Evolutionary conservation across 2,888 invertebrate species (phyloP).

Genomic region (Spodoptera littoralis): DNA sequence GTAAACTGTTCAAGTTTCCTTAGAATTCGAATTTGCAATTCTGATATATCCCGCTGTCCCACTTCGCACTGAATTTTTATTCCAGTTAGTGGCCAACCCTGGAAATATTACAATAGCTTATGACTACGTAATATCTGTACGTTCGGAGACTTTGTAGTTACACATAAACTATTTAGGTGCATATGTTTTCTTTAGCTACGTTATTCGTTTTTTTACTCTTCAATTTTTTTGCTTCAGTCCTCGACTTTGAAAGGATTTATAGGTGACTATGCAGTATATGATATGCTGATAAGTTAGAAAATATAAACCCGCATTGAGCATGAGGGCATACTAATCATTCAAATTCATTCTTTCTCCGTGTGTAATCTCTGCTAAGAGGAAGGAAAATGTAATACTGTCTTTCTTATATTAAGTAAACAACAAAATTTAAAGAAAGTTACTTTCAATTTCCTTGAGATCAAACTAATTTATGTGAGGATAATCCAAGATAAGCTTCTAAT

Average conservation of each 20-base stretch:
- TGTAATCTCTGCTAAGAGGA: too few relatives aligned
- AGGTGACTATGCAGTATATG: too few relatives aligned
- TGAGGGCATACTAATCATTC: too few relatives aligned
- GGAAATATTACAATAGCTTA: slow-evolving; percentile 45
- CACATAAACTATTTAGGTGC: slow-evolving; percentile 1
- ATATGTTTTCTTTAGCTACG: neutral
- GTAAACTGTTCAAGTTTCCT: slow-evolving; percentile 53
- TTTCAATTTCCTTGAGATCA: slow-evolving; percentile 10
- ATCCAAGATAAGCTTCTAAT: slow-evolving; percentile 20
- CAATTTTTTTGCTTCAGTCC: too few relatives aligned
- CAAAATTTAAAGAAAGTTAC: neutral
- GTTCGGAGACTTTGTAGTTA: neutral
- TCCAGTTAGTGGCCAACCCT: slow-evolving; percentile 28
- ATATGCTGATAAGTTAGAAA: too few relatives aligned
- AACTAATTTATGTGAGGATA: slow-evolving; percentile 22
- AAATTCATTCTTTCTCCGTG: too few relatives aligned
- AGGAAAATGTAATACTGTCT: too few relatives aligned
- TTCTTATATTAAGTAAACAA: too few relatives aligned
- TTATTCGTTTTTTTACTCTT: neutral
- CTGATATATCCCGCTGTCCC: slow-evolving; percentile 44
- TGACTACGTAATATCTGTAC: slow-evolving; percentile 8
- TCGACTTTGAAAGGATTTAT: too few relatives aligned
- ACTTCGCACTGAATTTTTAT: slow-evolving; percentile 54
- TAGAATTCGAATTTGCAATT: slow-evolving; percentile 55
- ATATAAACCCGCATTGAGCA: too few relatives aligned